Evolutionary conservation across 1,140 invertebrate genomes (phyloP).

Genomic region (Zophobas morio): DNA sequence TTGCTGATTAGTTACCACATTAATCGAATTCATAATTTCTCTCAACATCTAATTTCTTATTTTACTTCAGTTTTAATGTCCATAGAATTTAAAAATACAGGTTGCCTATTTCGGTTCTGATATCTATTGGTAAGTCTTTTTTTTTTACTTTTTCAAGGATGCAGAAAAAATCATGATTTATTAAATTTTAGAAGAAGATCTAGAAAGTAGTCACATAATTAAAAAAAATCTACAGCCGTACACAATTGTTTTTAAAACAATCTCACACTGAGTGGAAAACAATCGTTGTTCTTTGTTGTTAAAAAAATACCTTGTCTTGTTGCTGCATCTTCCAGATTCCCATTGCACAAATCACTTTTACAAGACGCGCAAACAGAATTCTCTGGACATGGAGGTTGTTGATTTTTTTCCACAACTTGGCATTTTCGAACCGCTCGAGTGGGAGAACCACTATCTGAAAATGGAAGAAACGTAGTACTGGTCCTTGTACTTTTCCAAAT

Average conservation of each 20-base stretch:
- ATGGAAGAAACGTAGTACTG: neutral
- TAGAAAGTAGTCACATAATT: too few species aligned
- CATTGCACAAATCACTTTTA: slow-evolving; percentile 17
- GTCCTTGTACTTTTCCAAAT: neutral
- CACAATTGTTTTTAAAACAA: neutral
- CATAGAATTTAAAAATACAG: too few species aligned
- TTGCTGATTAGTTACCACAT: too few species aligned
- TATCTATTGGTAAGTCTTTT: too few species aligned
- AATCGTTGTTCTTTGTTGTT: neutral
- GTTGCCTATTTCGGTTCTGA: too few species aligned
- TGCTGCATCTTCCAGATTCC: neutral
- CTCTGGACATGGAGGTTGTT: neutral
- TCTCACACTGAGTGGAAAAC: neutral
- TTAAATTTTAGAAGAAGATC: too few species aligned
- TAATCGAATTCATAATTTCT: too few species aligned
- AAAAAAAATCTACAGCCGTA: too few species aligned
- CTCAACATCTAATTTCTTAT: too few species aligned
- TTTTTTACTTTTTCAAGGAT: too few species aligned
- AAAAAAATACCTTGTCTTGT: neutral
- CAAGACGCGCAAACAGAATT: neutral
- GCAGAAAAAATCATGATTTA: too few species aligned
- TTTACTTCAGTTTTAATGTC: too few species aligned
- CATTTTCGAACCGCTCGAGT: neutral
- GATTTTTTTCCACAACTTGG: neutral
- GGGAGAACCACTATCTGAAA: neutral